phyloP scores from a whole-genome alignment of 2,797 vertebrate species.

The Pangasius larnaudii region DNA sequence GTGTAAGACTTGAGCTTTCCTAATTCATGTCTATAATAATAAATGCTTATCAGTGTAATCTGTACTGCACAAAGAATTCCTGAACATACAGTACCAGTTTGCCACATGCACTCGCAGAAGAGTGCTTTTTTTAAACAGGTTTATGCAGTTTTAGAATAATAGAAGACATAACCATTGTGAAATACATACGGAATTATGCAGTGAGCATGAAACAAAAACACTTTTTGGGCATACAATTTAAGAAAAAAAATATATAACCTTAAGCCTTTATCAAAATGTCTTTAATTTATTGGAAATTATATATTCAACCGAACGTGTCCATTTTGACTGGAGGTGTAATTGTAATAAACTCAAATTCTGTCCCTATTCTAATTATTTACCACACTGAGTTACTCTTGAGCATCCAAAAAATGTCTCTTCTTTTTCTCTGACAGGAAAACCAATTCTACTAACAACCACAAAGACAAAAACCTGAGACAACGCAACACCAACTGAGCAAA shows the following conservation, averaged over 20 bases:
- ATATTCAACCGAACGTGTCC: background rate
- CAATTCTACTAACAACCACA: slow-evolving; percentile 99
- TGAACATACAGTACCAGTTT: background rate
- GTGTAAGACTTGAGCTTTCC: slow-evolving; percentile 81
- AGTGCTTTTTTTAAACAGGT: background rate
- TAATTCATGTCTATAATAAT: background rate
- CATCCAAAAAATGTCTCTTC: background rate
- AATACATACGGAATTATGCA: background rate
- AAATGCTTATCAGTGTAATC: background rate
- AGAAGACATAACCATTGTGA: background rate
- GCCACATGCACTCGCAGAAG: background rate
- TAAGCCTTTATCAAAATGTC: background rate
- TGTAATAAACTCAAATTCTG: background rate
- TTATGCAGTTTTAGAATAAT: background rate
- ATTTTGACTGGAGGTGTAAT: background rate
- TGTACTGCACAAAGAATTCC: background rate
- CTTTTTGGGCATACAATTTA: no score
- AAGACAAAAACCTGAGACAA: slow-evolving; percentile 99
- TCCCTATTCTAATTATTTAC: background rate
- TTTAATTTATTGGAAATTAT: background rate
- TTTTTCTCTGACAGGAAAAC: slow-evolving; percentile 85
- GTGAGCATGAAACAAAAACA: background rate
- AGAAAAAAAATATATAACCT: background rate
- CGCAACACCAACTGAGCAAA: slow-evolving; percentile 93
- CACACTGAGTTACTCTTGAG: background rate